Evolutionary conservation across 2,888 invertebrate species (phyloP), one percentile per base, ranked within the genome.

Genomic region (Melolontha melolontha): DNA sequence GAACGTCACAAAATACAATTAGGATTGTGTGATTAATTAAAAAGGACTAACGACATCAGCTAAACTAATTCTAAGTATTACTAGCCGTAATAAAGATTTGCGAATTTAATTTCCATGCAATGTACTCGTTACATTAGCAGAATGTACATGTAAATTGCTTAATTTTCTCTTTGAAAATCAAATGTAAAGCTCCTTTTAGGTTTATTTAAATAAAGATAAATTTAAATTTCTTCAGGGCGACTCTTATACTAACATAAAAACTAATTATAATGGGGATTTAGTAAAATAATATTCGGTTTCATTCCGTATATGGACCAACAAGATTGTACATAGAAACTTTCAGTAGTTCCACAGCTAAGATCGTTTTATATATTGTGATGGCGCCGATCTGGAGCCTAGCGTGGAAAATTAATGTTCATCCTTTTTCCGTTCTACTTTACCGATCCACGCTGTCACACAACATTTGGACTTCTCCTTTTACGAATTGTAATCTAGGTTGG

Each of bases 391-490:
- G 55, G 55, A 55, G 55, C 40, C 55, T 40, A 40, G 55, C 41
- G 40, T 41, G 55, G 55, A 17, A 55, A 55, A 55, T 55, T 55
- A 55, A 55, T 55, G 41, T 55, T 55, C 22, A 55, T 40, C 50
- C 50, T 50, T n/a, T 27, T 22, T 27, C 27, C 50, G 50, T 27
- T 50, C 55, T 40, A 41, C 16, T 55, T 55, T 55, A n/a, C 22
- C 55, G 41, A 40, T 40, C 22, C 22, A n/a, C 39, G 7, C 14
- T 34, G 39, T 54, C 39, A 22, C 41, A 55, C 40, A 34, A 34
- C 34, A 34, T 55, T 55, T 16, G 10, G 16, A 14, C 17, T 47
- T 17, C 41, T 22, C 7, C 55, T 22, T 41, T 22, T 41, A 22
- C 55, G 41, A 27, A 51, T 41, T 17, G 40, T 55, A 40, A 55